phyloP scores from a whole-genome alignment of 2,888 invertebrate species.

The Trichogramma dendrolimi region DNA sequence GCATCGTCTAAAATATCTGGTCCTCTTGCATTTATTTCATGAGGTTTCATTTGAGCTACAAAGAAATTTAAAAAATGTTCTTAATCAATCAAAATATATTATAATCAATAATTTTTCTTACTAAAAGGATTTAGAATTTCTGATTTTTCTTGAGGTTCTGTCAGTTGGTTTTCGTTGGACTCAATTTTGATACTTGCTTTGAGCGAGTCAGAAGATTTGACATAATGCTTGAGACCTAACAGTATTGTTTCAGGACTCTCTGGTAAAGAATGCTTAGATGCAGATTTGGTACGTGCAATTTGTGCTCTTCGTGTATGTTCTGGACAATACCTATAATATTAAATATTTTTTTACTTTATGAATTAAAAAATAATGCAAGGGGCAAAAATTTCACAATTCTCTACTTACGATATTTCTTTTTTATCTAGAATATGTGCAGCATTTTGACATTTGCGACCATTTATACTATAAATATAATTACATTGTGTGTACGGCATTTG shows the following conservation, averaged over 20 bases:
- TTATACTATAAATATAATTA: conserved; percentile 63
- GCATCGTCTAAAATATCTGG: conserved; percentile 66
- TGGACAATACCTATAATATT: conserved; percentile 58
- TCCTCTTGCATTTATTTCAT: conserved; percentile 55
- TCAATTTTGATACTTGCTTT: too few species aligned
- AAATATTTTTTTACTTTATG: conserved; percentile 1
- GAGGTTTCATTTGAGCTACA: conserved; percentile 57
- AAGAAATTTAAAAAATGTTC: conserved; percentile 25
- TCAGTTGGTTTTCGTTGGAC: conserved; percentile 19
- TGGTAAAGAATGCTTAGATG: conserved; percentile 60
- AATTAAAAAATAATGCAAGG: conserved; percentile 9
- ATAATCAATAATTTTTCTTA: conserved; percentile 43
- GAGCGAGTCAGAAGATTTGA: conserved; percentile 46
- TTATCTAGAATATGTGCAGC: conserved; percentile 72
- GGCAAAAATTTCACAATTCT: neutral
- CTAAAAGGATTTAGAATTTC: conserved; percentile 61
- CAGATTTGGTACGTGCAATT: conserved; percentile 60
- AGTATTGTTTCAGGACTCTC: conserved; percentile 66
- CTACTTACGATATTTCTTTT: conserved; percentile 62
- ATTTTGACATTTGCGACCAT: conserved; percentile 71
- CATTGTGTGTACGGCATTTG: conserved; percentile 81
- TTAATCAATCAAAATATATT: neutral
- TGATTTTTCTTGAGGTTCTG: conserved; percentile 53
- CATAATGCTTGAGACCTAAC: conserved; percentile 64
- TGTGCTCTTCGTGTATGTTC: conserved; percentile 68